A percentile compares a stretch with the other conserved stretches of the same genome.
Conservation (phyloP, 2,888 invertebrate genomes). For the Suillia variegata region DNA sequence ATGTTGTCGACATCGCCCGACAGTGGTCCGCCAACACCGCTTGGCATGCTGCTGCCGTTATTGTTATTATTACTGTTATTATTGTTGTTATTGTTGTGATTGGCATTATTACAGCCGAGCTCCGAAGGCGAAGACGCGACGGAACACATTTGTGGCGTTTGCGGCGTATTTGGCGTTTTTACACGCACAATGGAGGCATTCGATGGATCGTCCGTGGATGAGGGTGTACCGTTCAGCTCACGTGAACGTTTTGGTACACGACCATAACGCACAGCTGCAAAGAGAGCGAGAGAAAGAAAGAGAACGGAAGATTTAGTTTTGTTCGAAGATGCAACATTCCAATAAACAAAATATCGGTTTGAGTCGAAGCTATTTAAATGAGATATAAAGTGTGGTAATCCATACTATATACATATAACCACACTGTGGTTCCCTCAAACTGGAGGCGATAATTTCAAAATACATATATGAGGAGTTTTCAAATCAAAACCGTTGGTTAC, state of each 20-base stretch:
- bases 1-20: constrained; percentile 43
- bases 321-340: no score
- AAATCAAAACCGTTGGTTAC: no score
- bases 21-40: constrained; percentile 19
- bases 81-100: constrained; percentile 44
- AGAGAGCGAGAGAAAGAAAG: constrained; percentile 21
- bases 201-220: constrained; percentile 41
- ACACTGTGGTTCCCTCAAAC: no score
- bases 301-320: no score
- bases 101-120: constrained; percentile 56
- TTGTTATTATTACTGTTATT: constrained; percentile 24
- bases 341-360: no score
- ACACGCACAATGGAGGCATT: constrained; percentile 54
- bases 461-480: no score
- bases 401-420: no score
- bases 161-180: constrained; percentile 63
- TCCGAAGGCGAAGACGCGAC: constrained; percentile 61
- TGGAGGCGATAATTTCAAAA: no score
- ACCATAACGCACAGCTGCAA: constrained; percentile 92
- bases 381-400: no score
- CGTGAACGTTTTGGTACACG: constrained; percentile 92
- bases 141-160: constrained; percentile 63
- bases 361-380: no score
- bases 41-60: constrained; percentile 34
- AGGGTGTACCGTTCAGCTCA: constrained; percentile 68